Percentiles rank a stretch among this genome's conserved stretches.
Evolutionary conservation across 37 sponge, comb jelly and placozoan species (phyloP).

Genomic region (Aplysina aerophoba): DNA sequence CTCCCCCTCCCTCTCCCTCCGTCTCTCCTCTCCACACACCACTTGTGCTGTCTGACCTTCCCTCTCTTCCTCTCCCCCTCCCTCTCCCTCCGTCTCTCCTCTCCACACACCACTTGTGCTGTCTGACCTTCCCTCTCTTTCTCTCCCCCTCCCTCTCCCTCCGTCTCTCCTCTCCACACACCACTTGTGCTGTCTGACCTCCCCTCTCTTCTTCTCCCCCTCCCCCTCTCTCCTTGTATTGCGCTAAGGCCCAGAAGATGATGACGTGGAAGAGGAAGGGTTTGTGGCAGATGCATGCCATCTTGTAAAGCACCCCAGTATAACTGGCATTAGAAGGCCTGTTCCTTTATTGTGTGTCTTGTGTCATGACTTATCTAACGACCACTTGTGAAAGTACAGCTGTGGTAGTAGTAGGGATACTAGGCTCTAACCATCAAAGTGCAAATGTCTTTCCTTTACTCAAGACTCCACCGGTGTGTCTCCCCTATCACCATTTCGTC

Average conservation of each 20-base stretch:
- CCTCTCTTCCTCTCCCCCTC: constrained; percentile 9
- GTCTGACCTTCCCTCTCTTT: neutral
- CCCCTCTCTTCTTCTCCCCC: constrained; percentile 6
- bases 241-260: too few relatives aligned
- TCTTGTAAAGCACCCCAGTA: constrained; percentile 8
- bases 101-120: too few relatives aligned
- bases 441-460: constrained; percentile 11
- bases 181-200: neutral
- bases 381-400: too few relatives aligned
- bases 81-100: neutral
- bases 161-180: too few relatives aligned
- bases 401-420: too few relatives aligned
- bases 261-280: too few relatives aligned
- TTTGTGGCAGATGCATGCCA: neutral
- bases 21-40: too few relatives aligned
- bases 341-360: too few relatives aligned
- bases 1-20: constrained; percentile 1
- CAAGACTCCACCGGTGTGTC: constrained; percentile 18
- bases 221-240: neutral
- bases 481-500: neutral
- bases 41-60: neutral
- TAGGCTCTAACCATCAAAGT: too few relatives aligned
- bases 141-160: neutral
- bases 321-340: constrained; percentile 4
- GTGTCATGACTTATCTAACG: too few relatives aligned